phyloP scores from a whole-genome alignment of 2,113 vertebrate genomes.

The Beaufortia kweichowensis region DNA sequence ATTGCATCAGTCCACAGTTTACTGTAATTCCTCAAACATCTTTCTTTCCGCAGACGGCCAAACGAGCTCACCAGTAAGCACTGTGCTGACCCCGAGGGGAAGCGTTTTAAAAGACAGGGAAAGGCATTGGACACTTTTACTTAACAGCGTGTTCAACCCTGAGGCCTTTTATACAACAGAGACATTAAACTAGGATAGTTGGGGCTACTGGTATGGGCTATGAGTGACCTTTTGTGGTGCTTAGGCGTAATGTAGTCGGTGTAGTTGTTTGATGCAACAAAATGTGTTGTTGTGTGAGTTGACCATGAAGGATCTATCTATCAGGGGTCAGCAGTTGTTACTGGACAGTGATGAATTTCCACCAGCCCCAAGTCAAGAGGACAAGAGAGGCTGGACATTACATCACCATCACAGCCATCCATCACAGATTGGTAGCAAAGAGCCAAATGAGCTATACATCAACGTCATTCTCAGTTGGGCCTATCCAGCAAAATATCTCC shows the following conservation, averaged over 20 bases:
- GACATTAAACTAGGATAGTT: slow-evolving; percentile 8
- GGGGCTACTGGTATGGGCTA: background rate
- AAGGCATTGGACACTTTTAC: slow-evolving; percentile 15
- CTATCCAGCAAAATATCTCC: slow-evolving; percentile 68
- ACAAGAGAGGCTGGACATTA: slow-evolving; percentile 63
- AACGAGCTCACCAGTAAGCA: slow-evolving; percentile 44
- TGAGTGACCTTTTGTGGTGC: slow-evolving; percentile 11
- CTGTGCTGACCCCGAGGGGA: slow-evolving; percentile 10
- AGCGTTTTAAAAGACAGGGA: slow-evolving; percentile 16
- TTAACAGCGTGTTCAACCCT: background rate
- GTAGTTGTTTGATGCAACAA: background rate
- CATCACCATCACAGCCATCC: slow-evolving; percentile 80
- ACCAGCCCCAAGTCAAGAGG: slow-evolving; percentile 58
- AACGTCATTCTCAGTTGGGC: slow-evolving; percentile 72
- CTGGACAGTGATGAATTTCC: slow-evolving; percentile 78
- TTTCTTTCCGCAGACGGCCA: slow-evolving; percentile 41
- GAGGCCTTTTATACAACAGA: slow-evolving; percentile 23
- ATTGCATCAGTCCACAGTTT: slow-evolving; percentile 62
- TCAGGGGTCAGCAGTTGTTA: slow-evolving; percentile 63
- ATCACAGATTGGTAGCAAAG: slow-evolving; percentile 77
- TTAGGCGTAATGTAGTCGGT: background rate
- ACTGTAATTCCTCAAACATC: slow-evolving; percentile 60
- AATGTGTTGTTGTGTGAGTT: slow-evolving; percentile 20
- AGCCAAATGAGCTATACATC: slow-evolving; percentile 78
- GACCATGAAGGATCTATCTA: slow-evolving; percentile 37